Evolutionary conservation across 1,140 invertebrate species (phyloP).

Genomic region (Triops cancriformis): DNA sequence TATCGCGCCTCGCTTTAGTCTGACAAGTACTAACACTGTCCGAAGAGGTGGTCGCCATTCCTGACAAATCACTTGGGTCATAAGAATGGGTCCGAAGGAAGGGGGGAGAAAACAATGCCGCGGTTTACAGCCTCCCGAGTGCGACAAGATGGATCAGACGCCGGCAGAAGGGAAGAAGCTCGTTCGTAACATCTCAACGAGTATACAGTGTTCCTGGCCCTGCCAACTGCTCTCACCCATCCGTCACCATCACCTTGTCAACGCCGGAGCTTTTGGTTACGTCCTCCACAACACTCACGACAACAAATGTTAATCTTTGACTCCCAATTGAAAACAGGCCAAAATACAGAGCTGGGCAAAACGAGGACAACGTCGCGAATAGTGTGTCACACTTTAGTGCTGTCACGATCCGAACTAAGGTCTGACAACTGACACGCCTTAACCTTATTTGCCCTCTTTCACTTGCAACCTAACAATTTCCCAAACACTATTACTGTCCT

Average conservation of each 20-base stretch:
- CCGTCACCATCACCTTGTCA: constrained; percentile 4
- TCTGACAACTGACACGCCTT: neutral
- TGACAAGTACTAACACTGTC: neutral
- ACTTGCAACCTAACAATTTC: neutral
- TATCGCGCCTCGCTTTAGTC: neutral
- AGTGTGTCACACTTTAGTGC: neutral
- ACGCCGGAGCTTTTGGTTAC: neutral
- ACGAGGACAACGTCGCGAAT: too few relatives aligned
- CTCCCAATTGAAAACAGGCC: too few relatives aligned
- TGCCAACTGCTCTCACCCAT: neutral
- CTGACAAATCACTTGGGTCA: neutral
- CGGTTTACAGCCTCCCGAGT: neutral
- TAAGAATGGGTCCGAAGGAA: neutral
- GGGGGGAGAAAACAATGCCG: neutral
- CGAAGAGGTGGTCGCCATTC: neutral
- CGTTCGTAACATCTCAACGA: neutral
- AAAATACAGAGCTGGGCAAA: too few relatives aligned
- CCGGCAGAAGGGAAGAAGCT: neutral
- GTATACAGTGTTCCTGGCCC: neutral
- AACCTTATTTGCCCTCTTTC: neutral
- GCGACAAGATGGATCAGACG: neutral
- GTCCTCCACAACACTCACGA: neutral
- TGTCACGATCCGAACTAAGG: neutral
- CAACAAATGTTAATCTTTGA: too few relatives aligned
- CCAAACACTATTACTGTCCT: neutral